Base-by-base conservation (phyloP, 2,113 vertebrate genomes). In the Prunella fulvescens region DNA sequence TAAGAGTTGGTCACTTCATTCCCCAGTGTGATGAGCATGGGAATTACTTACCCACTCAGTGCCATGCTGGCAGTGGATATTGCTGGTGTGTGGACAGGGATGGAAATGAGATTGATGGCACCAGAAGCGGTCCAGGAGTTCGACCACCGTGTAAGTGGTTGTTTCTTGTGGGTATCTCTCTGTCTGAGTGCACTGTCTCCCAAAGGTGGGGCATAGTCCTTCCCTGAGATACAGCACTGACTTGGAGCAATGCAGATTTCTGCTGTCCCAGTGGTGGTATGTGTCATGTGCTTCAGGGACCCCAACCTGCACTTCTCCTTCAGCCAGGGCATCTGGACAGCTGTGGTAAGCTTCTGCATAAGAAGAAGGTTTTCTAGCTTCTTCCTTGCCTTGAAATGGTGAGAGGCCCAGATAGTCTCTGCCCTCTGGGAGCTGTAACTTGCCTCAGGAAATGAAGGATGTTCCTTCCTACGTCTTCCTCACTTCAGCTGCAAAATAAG, bases 41-140 rank as follows among this genome's bases (percentile, higher is more conserved):
- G 2, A 97, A 97, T 64, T 99, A 99, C 8, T 65, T 92, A 13
- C 98, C 99, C 51, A 98, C 97, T 29, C 99, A 99, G 96, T 99
- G 99, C 95, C 99, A 99, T 8, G 45, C 91, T 58, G 96, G 97
- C 97, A 97, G 91, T 1, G 98, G 98, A 6, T 97, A 99, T 72
- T 99, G 99, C 81, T 99, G 99, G 99, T 99, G 99, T 6, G 99
- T 99, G 94, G 98, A 99, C 81, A 94, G 96, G 7, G 96, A 98
- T 0, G 99, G 99, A 47, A 98, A 98, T 10, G 99, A 99, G 95
- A 97, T 99, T 65, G 96, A 97, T 10, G 99, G 98, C 62, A 99
- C 98, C 60, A 98, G 98, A 74, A 98, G 98, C 0, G 93, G 96
- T 9, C 97, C 98, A 0, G 98, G 98, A 73, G 97, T 97, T 92